Evolutionary conservation across 2,797 vertebrate genomes (phyloP).

Genomic region (Phrynocephalus forsythii): DNA sequence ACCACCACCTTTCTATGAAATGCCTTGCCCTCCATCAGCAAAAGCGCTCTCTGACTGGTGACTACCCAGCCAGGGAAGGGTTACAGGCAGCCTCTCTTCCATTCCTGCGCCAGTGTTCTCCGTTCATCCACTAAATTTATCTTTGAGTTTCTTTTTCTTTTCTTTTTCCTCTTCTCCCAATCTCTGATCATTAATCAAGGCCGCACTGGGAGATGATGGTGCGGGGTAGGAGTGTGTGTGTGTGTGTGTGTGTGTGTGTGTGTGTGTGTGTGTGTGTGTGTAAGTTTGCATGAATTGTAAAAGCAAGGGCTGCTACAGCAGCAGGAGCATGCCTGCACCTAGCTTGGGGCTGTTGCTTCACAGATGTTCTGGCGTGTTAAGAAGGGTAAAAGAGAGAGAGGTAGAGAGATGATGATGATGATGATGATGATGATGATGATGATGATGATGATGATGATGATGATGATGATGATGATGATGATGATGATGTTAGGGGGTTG

Average conservation of each 20-base stretch:
- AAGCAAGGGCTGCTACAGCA: background rate
- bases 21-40: background rate
- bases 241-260: too few relatives aligned
- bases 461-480: too few relatives aligned
- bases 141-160: background rate
- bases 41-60: too few relatives aligned
- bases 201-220: background rate
- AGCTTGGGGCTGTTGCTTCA: background rate
- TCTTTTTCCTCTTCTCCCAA: background rate
- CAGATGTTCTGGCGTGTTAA: background rate
- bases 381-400: too few relatives aligned
- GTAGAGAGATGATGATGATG: background rate
- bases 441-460: background rate
- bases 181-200: constrained; percentile 53
- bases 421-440: background rate
- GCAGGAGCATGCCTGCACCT: background rate
- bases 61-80: background rate
- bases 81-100: background rate
- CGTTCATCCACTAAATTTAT: constrained; percentile 34
- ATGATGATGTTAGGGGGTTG: background rate
- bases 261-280: too few relatives aligned
- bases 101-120: background rate
- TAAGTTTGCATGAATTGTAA: constrained; percentile 10
- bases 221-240: too few relatives aligned
- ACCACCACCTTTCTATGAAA: background rate